A percentile compares a stretch with the other conserved stretches of the same genome.
phyloP scores from a whole-genome alignment of 2,888 invertebrate genomes.

The Halocaridina rubra region DNA sequence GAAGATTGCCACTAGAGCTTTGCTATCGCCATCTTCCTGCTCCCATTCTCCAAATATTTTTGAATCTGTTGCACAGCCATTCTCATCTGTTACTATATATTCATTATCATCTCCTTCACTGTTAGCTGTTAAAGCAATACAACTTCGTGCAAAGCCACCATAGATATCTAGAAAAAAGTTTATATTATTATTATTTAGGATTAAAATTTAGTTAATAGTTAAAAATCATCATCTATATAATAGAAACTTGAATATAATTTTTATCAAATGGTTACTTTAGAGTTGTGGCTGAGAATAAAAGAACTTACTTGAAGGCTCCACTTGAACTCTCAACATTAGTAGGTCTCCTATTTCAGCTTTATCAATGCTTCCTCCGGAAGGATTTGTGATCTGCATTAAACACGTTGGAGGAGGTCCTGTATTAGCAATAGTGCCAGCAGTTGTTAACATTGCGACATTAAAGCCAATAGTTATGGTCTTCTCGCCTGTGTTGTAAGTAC shows the following conservation, averaged over 20 bases:
- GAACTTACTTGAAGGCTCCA: slow-evolving; percentile 76
- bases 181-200: too few species aligned
- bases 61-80: slow-evolving; percentile 88
- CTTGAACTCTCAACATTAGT: slow-evolving; percentile 85
- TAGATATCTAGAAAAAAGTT: slow-evolving; percentile 83
- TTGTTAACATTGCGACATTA: slow-evolving; percentile 94
- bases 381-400: slow-evolving; percentile 89
- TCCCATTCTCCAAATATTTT: slow-evolving; percentile 95
- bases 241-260: too few species aligned
- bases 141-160: slow-evolving; percentile 92
- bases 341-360: slow-evolving; percentile 93
- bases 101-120: slow-evolving; percentile 87
- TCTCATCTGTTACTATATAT: slow-evolving; percentile 91
- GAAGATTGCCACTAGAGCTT: slow-evolving; percentile 86
- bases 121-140: slow-evolving; percentile 88
- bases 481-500: slow-evolving; percentile 84
- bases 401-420: slow-evolving; percentile 94
- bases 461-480: slow-evolving; percentile 92
- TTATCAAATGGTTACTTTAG: background rate
- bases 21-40: slow-evolving; percentile 82
- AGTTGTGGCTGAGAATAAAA: too few species aligned
- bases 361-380: slow-evolving; percentile 87
- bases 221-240: too few species aligned
- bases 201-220: too few species aligned
- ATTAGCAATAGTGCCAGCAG: slow-evolving; percentile 94